Evolutionary conservation across 2,797 vertebrate genomes (phyloP).

Genomic region (Furcifer pardalis): DNA sequence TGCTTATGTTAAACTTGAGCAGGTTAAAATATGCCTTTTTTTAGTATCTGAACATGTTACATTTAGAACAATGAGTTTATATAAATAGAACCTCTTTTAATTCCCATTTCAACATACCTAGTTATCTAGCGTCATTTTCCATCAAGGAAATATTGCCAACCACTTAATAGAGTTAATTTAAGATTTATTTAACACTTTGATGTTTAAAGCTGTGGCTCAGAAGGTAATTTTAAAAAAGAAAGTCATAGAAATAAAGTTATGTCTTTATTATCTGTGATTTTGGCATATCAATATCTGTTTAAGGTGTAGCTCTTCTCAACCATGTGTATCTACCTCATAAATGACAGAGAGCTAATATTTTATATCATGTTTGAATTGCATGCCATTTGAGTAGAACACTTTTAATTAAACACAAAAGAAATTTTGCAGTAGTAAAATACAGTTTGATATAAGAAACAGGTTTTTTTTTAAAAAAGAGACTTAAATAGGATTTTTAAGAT

Average conservation of each 20-base stretch:
- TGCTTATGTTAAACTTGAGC: not conserved
- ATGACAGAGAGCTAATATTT: not conserved
- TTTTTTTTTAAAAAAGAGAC: not conserved
- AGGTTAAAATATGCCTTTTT: not conserved
- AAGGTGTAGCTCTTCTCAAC: not conserved
- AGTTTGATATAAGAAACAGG: not conserved
- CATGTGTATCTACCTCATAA: not conserved
- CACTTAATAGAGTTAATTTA: slow-evolving; percentile 19
- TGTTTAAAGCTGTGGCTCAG: slow-evolving; percentile 21
- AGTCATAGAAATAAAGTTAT: not conserved
- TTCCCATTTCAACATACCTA: not conserved
- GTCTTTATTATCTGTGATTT: slow-evolving; percentile 19
- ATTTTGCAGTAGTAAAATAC: not conserved
- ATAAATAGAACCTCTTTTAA: slow-evolving; percentile 14
- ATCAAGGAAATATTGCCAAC: slow-evolving; percentile 19
- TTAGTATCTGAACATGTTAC: not conserved
- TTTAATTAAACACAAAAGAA: not conserved
- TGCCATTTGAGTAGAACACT: not conserved
- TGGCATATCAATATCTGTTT: not conserved
- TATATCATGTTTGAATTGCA: not conserved
- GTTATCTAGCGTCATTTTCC: not conserved
- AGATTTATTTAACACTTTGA: slow-evolving; percentile 12
- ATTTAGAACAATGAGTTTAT: slow-evolving; percentile 13
- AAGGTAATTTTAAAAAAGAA: slow-evolving; percentile 17
- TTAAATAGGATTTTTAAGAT: not conserved